Evolutionary conservation across 2,797 vertebrate genomes (phyloP), one percentile per base, ranked within the genome.

Genomic region (Diplodus puntazzo): DNA sequence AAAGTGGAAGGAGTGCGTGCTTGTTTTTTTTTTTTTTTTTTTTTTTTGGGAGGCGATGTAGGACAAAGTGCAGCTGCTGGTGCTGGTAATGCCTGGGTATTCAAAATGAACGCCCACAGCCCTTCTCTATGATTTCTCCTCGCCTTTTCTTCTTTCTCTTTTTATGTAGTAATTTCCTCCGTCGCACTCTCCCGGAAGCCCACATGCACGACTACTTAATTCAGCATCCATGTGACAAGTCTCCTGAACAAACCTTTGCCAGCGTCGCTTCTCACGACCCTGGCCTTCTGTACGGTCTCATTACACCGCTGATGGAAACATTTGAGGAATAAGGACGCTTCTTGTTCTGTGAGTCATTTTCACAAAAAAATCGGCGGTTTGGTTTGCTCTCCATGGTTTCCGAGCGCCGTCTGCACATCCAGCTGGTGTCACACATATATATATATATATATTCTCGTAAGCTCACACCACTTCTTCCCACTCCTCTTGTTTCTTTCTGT

Each of bases 41-140:
- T 81, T 87, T 86, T 73, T 81, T 68, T n/a, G 66, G 65, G 73
- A 77, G 69, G 69, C 67, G 11, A 83, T 78, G 65, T 74, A 63
- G 77, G 86, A 87, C 79, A 87, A 73, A 84, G 83, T 87, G 77
- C 86, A 86, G 84, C 77, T 87, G 80, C 71, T 89, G 87, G 86
- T 83, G 87, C 84, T 83, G 79, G 86, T 73, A 70, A 84, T 59
- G 78, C 75, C 67, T 34, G 72, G 73, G 84, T 80, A 77, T 84
- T 81, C 81, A n/a, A 20, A 82, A 87, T 84, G 4, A 74, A 79
- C 85, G 11, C 80, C 80, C 79, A 73, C 79, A 63, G 39, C 55
- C 57, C 23, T 54, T 69, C 45, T 42, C 45, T 45, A 60, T 46
- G 14, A 42, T 81, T 79, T 77, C 57, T 78, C 67, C 45, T 54